Conservation (phyloP, 2,113 vertebrate species). For the Bolborhynchus lineola region DNA sequence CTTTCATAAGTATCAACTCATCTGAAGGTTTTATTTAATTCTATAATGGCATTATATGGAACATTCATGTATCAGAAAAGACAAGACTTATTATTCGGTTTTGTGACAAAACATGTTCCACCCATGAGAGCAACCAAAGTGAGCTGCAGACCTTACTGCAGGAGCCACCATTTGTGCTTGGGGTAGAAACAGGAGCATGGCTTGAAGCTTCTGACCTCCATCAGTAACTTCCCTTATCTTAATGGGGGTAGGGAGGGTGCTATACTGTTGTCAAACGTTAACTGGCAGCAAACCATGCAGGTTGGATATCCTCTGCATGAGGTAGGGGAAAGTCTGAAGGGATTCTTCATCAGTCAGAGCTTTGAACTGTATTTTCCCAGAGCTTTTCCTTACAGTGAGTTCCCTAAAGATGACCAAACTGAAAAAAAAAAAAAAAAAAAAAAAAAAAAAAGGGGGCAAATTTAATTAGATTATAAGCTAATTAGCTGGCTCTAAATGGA, state of each 20-base stretch:
- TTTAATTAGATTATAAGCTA: slow-evolving; percentile 60
- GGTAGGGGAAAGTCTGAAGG: neutral
- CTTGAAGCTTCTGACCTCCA: neutral
- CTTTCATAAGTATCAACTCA: neutral
- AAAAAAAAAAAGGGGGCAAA: neutral
- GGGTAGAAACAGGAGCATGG: neutral
- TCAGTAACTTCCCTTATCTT: neutral
- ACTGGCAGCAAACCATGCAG: neutral
- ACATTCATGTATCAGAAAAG: neutral
- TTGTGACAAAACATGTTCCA: neutral
- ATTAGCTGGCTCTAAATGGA: slow-evolving; percentile 28
- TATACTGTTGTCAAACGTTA: neutral
- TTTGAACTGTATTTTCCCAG: neutral
- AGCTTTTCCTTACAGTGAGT: neutral
- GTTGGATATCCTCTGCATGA: neutral
- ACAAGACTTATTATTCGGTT: neutral
- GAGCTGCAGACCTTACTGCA: neutral
- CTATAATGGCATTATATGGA: neutral
- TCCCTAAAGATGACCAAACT: slow-evolving; percentile 46
- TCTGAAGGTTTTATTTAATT: neutral
- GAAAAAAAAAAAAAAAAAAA: neutral
- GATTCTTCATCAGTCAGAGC: neutral
- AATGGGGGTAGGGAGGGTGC: neutral
- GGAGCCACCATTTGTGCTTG: accelerated
- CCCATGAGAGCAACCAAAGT: neutral